phyloP scores from a whole-genome alignment of 2,888 invertebrate species.

The Melitaea athalia region DNA sequence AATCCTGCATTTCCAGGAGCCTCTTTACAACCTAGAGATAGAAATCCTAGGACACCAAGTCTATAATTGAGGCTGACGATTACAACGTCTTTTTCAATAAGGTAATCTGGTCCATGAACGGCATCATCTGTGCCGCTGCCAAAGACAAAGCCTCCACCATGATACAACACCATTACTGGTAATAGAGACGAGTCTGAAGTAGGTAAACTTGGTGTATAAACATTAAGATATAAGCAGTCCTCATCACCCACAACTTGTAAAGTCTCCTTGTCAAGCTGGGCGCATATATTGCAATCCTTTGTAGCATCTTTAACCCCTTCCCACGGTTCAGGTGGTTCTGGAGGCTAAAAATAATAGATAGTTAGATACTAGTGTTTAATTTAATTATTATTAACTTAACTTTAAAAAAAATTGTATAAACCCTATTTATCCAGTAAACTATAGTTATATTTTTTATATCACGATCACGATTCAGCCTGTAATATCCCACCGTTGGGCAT shows the following conservation, averaged over 20 bases:
- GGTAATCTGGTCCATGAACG: slow-evolving; percentile 68
- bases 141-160: slow-evolving; percentile 75
- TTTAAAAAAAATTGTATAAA: not conserved
- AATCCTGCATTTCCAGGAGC: slow-evolving; percentile 78
- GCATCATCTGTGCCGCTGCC: slow-evolving; percentile 69
- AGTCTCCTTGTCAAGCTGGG: slow-evolving; percentile 82
- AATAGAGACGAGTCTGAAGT: slow-evolving; percentile 40
- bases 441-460: too few relatives aligned
- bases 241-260: slow-evolving; percentile 79
- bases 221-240: slow-evolving; percentile 86
- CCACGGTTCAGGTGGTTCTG: slow-evolving; percentile 76
- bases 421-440: not conserved
- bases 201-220: slow-evolving; percentile 82
- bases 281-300: slow-evolving; percentile 83
- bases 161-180: slow-evolving; percentile 76
- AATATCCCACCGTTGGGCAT: too few relatives aligned
- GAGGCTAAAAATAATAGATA: slow-evolving; percentile 55
- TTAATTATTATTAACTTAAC: not conserved
- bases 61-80: slow-evolving; percentile 73
- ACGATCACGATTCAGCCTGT: too few relatives aligned
- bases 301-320: slow-evolving; percentile 84
- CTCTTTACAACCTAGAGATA: slow-evolving; percentile 65
- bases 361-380: slow-evolving; percentile 40
- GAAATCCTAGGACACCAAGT: slow-evolving; percentile 72
- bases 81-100: slow-evolving; percentile 69